These are phyloP conservation scores for Villa cingulata DNA, from an alignment of 2,888 invertebrate species.

Conservation along the genomic window DNA sequence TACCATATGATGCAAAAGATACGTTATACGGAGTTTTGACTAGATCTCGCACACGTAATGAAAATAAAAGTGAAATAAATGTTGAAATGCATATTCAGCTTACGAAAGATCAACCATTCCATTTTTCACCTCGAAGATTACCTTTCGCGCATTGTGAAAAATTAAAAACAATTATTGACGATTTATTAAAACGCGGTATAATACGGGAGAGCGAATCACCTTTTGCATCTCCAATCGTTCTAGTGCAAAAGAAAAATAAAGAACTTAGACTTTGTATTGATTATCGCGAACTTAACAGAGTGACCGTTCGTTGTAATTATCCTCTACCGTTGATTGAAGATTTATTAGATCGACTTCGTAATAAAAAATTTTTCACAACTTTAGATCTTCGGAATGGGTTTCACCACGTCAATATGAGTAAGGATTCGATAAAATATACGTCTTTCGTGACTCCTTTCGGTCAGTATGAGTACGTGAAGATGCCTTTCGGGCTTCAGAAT, in stretches of 20 bases:
- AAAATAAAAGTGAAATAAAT: no score
- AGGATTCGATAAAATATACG: not conserved
- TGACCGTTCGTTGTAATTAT: not conserved
- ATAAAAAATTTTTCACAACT: not conserved
- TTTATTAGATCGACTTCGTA: not conserved
- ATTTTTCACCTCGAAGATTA: not conserved
- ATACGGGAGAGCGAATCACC: not conserved
- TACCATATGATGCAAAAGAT: no score
- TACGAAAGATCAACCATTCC: no score
- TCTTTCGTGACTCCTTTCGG: not conserved
- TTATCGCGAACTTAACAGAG: not conserved
- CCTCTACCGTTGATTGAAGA: slow-evolving; percentile 6
- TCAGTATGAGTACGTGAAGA: slow-evolving; percentile 1
- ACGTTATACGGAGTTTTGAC: no score
- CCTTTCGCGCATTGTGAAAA: no score
- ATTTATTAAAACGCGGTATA: not conserved
- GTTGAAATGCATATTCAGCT: no score
- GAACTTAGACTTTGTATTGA: not conserved
- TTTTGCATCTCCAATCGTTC: no score
- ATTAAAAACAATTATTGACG: not conserved
- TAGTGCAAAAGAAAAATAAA: not conserved
- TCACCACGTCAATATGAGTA: not conserved
- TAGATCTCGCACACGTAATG: no score
- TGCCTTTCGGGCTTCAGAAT: slow-evolving; percentile 1
- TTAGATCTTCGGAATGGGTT: slow-evolving; percentile 2